Evolutionary conservation across 2,113 vertebrate species (phyloP), one percentile per base, ranked within the genome.

Genomic region (Dermatemys mawii): DNA sequence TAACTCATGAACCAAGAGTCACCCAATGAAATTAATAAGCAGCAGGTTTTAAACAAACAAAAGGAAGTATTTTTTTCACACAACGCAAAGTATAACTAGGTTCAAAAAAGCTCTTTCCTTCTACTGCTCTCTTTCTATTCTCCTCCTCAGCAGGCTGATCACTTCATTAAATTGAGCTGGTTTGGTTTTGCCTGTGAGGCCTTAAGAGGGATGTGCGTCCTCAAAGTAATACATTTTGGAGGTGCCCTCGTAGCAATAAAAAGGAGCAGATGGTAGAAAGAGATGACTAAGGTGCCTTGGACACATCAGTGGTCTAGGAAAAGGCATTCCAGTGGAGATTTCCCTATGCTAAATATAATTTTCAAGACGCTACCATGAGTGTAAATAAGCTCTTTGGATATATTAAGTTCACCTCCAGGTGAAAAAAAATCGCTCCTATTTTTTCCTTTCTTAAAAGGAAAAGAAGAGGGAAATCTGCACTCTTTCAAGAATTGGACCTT

Each of bases 341-440:
- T 78, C 84, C 90, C 60, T 84, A 2, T 88, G 90, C 90, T 85
- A 41, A 87, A 83, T 93, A 97, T 80, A 76, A 90, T 89, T 94
- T 95, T 94, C 89, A 95, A 90, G 92, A 88, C 90, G 87, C 87
- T 97, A 54, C 70, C 88, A n/a, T 53, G 88, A 82, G 76, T 85
- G 91, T 93, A 95, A 97, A 95, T 95, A 97, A 96, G 89, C 80
- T 90, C 81, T 90, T 89, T 85, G 88, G 90, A 78, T 51, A 55
- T 86, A 78, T 94, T 89, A 67, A 90, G 38, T 93, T 96, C 84
- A 90, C 57, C 91, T 57, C 3, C 73, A 93, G 67, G 54, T 90
- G 89, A 93, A 73, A 81, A 50, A 83, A 38, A 49, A 27, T n/a
- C 2, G 3, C 7, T 82, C 57, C 32, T 83, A 57, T 91, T 67